Conservation (phyloP, 2,888 invertebrate genomes). For the Timandra comae region DNA sequence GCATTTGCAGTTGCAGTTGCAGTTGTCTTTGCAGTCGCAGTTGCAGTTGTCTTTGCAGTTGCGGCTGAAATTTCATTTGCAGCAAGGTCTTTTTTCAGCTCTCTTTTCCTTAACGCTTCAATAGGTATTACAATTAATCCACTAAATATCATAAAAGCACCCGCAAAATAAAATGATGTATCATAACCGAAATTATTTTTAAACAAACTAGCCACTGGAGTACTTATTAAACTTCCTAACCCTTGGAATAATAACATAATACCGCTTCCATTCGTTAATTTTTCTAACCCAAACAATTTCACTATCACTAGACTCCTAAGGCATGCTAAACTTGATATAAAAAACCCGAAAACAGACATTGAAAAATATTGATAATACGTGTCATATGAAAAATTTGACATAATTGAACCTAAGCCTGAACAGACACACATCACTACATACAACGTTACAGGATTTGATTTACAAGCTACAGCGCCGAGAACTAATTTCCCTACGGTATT, state of each 20-base stretch:
- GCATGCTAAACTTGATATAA: slow-evolving; percentile 40
- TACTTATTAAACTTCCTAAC: slow-evolving; percentile 53
- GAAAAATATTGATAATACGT: slow-evolving; percentile 52
- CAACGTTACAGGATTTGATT: slow-evolving; percentile 41
- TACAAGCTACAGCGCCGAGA: slow-evolving; percentile 45
- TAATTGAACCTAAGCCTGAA: slow-evolving; percentile 42
- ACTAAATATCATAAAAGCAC: slow-evolving; percentile 43
- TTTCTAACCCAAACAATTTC: slow-evolving; percentile 58
- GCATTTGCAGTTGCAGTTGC: too few relatives aligned
- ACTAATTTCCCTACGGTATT: slow-evolving; percentile 49
- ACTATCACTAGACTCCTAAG: slow-evolving; percentile 54
- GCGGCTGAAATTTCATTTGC: too few relatives aligned
- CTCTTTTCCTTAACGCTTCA: slow-evolving; percentile 26
- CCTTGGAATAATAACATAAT: slow-evolving; percentile 60
- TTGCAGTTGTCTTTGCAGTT: too few relatives aligned
- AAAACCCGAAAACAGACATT: slow-evolving; percentile 50
- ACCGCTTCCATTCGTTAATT: slow-evolving; percentile 63
- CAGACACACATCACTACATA: slow-evolving; percentile 29
- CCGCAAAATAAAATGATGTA: slow-evolving; percentile 49
- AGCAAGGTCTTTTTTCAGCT: slow-evolving; percentile 23
- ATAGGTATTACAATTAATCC: slow-evolving; percentile 43
- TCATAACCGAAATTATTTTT: slow-evolving; percentile 44
- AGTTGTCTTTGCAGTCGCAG: too few relatives aligned
- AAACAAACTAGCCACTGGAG: slow-evolving; percentile 50
- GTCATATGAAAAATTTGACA: slow-evolving; percentile 45